phyloP scores from a whole-genome alignment of 2,113 vertebrate species.

The Rhynchopsitta pachyrhyncha region DNA sequence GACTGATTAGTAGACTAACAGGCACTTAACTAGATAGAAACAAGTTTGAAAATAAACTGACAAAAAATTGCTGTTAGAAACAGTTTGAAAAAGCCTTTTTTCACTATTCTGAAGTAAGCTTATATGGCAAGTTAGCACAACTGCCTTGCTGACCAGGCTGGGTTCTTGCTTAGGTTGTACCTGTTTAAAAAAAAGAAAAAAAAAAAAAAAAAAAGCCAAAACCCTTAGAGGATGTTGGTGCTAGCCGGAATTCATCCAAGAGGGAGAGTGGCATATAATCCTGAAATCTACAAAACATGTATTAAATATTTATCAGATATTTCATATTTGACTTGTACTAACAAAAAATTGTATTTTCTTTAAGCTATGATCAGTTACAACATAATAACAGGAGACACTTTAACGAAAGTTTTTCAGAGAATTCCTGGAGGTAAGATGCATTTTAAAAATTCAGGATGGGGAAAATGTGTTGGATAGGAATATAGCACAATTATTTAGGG shows the following conservation, averaged over 20 bases:
- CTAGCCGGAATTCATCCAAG: neutral
- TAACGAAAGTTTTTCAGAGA: conserved; percentile 93
- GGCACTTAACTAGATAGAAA: neutral
- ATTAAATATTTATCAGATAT: neutral
- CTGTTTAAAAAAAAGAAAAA: neutral
- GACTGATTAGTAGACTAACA: neutral
- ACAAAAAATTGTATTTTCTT: conserved; percentile 18
- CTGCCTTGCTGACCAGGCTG: neutral
- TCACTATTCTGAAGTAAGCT: neutral
- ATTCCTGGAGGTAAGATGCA: conserved; percentile 88
- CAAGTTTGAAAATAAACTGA: neutral
- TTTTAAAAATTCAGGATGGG: neutral
- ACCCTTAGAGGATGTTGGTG: neutral
- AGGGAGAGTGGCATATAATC: neutral
- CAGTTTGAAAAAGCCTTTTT: neutral
- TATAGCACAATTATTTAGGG: neutral
- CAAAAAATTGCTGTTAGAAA: neutral
- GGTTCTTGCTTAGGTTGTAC: neutral
- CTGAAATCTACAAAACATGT: neutral
- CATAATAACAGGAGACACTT: conserved; percentile 90
- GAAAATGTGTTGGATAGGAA: neutral
- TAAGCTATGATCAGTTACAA: conserved; percentile 98
- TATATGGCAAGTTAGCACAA: neutral
- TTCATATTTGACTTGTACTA: neutral
- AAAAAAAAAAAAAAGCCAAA: neutral